Percentiles rank a stretch among this genome's conserved stretches.
These are phyloP conservation scores for Pampus argenteus DNA, from an alignment of 2,797 vertebrate genomes.

Conservation along the genomic window DNA sequence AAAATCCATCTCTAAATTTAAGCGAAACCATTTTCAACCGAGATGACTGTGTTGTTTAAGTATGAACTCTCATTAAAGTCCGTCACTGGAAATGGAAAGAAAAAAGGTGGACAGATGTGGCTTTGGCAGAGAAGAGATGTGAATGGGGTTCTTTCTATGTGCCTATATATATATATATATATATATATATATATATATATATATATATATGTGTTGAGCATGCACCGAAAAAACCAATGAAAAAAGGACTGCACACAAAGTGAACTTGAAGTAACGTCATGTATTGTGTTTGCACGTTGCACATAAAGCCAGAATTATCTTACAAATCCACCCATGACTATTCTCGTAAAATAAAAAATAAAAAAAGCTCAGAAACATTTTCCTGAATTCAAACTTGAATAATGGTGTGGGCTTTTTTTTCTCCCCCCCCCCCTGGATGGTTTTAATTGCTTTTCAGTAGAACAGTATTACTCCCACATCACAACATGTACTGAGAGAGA, in stretches of 20 bases:
- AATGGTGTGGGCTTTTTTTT: slow-evolving; percentile 1
- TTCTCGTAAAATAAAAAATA: not conserved
- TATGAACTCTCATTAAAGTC: not conserved
- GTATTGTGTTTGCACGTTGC: not conserved
- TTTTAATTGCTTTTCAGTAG: slow-evolving; percentile 81
- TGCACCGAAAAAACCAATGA: not conserved
- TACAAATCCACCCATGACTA: not conserved
- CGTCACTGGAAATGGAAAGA: slow-evolving; percentile 13
- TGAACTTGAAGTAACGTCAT: not conserved
- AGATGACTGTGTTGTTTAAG: slow-evolving; percentile 1
- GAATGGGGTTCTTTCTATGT: not conserved
- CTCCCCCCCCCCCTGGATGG: slow-evolving; percentile 39
- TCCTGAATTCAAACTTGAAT: slow-evolving; percentile 29
- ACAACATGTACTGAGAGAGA: slow-evolving; percentile 80
- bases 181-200: too few species aligned
- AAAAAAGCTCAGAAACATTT: slow-evolving; percentile 29
- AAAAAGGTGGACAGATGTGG: slow-evolving; percentile 12
- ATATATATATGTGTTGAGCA: too few species aligned
- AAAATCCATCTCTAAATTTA: not conserved
- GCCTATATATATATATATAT: too few species aligned
- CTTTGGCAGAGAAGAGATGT: not conserved
- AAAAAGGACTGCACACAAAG: not conserved
- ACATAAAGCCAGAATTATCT: not conserved
- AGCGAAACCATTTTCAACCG: slow-evolving; percentile 8
- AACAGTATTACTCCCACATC: slow-evolving; percentile 81